These are phyloP conservation scores for Tragopan temminckii DNA, from an alignment of 2,797 vertebrate species.

Conservation along the genomic window DNA sequence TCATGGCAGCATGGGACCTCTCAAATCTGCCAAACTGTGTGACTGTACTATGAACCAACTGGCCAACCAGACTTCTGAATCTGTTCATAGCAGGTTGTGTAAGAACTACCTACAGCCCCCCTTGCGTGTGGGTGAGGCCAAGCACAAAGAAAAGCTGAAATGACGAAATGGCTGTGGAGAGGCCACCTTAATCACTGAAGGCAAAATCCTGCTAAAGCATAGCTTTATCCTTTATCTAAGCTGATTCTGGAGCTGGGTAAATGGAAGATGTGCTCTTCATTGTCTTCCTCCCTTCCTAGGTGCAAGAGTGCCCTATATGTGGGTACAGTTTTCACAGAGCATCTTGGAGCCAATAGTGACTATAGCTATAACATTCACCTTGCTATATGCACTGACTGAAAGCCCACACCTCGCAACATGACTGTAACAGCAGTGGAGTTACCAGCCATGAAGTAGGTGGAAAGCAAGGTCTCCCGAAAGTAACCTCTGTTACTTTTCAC, in stretches of 20 bases:
- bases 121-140: fast-evolving
- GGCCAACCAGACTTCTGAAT: not conserved
- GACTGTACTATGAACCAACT: not conserved
- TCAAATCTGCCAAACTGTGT: not conserved
- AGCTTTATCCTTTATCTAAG: not conserved
- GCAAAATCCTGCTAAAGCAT: not conserved
- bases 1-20: not conserved
- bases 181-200: not conserved
- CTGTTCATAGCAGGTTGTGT: not conserved
- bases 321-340: not conserved
- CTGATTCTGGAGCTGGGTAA: not conserved
- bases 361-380: not conserved
- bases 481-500: not conserved
- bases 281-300: not conserved
- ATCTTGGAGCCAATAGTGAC: not conserved
- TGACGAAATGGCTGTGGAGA: not conserved
- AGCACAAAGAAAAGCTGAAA: not conserved
- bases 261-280: not conserved
- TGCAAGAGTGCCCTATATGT: not conserved
- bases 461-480: not conserved
- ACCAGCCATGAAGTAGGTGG: not conserved
- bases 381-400: not conserved
- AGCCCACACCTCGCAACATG: not conserved
- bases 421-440: not conserved
- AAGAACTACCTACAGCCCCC: not conserved